Evolutionary conservation across 2,797 vertebrate species (phyloP), one percentile per base, ranked within the genome.

Genomic region (Toxotes lorentzi): DNA sequence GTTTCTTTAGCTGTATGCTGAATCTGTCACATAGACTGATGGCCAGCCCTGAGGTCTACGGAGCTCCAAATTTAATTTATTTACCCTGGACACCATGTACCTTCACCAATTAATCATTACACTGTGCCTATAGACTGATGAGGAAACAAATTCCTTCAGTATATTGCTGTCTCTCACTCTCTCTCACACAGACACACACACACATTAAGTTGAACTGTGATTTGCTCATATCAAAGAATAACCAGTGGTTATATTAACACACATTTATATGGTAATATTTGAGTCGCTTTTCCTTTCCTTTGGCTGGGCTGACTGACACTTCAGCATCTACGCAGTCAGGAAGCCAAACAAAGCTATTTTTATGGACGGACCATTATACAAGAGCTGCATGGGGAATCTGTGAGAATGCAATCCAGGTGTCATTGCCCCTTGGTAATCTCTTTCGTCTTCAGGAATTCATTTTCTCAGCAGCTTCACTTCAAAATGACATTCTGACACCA

Each of bases 401-500:
- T 64, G 75, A 92, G 91, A 94, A 95, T 89, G 88, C 92, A 94
- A 91, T 94, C 88, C 85, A 87, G 84, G 87, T 92, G 84, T 90
- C 89, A 79, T 70, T 82, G 89, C 86, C 83, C 88, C 89, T 88
- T 83, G 84, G 90, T 93, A 94, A 94, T 94, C 91, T 91, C 84
- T 62, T 79, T 82, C 78, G 83, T 94, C 93, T 92, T 90, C 86
- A 86, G 82, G 86, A 93, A 95, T 94, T 93, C 90, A 94, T 95
- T 95, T 94, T 92, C 92, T 89, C 86, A 45, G 86, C 84, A 79
- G 88, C 91, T 89, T 91, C 89, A 81, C 91, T 91, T 85, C 82
- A 88, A 90, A 93, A 90, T 92, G 91, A 91, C 91, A 91, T 91
- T 91, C 93, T 90, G 90, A 91, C 91, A 94, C 90, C 87, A 95